These are phyloP conservation scores for Polydrusus tereticollis DNA, from an alignment of 2,888 invertebrate genomes.

Conservation along the genomic window DNA sequence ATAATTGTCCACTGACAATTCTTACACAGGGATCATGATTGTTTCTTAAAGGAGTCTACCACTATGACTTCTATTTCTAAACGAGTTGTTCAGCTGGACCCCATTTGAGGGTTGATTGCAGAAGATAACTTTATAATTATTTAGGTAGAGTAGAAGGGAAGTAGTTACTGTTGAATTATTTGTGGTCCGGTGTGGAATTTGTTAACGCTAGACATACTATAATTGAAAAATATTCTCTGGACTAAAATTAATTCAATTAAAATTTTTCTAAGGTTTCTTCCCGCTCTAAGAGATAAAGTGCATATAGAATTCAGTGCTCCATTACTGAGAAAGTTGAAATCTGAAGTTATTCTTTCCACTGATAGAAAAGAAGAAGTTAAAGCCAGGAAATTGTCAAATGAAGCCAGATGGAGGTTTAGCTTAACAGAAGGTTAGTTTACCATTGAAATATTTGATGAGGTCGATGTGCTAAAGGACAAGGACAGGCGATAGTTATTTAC, in stretches of 20 bases:
- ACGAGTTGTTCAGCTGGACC: no score
- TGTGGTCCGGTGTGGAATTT: constrained; percentile 73
- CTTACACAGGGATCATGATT: no score
- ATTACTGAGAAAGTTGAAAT: constrained; percentile 65
- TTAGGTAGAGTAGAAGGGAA: no score
- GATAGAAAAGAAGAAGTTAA: constrained; percentile 60
- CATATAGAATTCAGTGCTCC: constrained; percentile 75
- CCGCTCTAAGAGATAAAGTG: constrained; percentile 74
- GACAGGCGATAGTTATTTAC: no score
- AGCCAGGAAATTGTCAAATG: constrained; percentile 39
- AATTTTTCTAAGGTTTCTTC: constrained; percentile 69
- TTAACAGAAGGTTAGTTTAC: constrained; percentile 56
- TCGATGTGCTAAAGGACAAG: no score
- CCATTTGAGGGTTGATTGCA: no score
- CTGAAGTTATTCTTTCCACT: constrained; percentile 64
- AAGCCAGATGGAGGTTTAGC: constrained; percentile 61
- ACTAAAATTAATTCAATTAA: background rate
- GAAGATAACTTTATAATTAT: no score
- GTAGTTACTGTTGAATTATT: no score
- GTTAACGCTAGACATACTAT: constrained; percentile 76
- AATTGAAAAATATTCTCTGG: constrained; percentile 66
- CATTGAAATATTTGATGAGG: background rate
- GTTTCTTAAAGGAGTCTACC: no score
- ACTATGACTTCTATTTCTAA: no score
- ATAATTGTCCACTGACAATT: no score